Base-by-base conservation (phyloP, 2,113 vertebrate genomes). In the Gymnarchus niloticus region DNA sequence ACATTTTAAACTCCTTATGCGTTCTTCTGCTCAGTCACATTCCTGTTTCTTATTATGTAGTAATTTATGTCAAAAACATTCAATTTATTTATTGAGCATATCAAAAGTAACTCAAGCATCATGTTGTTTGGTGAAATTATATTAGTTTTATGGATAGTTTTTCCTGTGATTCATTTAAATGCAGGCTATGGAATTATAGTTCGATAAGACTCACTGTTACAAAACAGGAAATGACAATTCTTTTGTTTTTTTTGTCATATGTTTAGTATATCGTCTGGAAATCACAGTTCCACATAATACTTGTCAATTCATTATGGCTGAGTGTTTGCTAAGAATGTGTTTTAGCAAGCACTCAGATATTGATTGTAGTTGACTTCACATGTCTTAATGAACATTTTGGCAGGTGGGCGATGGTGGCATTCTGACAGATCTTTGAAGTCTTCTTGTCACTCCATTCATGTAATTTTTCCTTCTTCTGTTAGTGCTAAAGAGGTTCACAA, bases 341-440 rank as follows among this genome's bases (percentile, higher is more conserved):
- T 41, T n/a, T n/a, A n/a, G n/a, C n/a, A n/a, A n/a, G n/a, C n/a
- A n/a, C n/a, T n/a, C n/a, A n/a, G n/a, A n/a, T n/a, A n/a, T n/a
- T 83, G 56, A 65, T 65, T 61, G 56, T n/a, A 61, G 83, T 28
- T 44, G 23, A 59, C 41, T 84, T 65, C 56, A 61, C 41, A 59
- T 8, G 56, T 23, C n/a, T 84, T n/a, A 2, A 33, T 37, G 9
- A 56, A 19, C 61, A 65, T 65, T n/a, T 65, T 28, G 28, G 44
- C 28, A 3, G 3, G 65, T 12, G 14, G 81, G 6, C 2, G 25
- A 2, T 5, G 21, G 19, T 9, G 37, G 17, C 17, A n/a, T 23
- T 83, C 21, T 84, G 23, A 65, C 41, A 46, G 57, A 25, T n/a
- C 83, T 65, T 84, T 84, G 56, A 84, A 84, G 56, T 28, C 14